phyloP scores from a whole-genome alignment of 2,797 vertebrate genomes.

The Channallabes apus region DNA sequence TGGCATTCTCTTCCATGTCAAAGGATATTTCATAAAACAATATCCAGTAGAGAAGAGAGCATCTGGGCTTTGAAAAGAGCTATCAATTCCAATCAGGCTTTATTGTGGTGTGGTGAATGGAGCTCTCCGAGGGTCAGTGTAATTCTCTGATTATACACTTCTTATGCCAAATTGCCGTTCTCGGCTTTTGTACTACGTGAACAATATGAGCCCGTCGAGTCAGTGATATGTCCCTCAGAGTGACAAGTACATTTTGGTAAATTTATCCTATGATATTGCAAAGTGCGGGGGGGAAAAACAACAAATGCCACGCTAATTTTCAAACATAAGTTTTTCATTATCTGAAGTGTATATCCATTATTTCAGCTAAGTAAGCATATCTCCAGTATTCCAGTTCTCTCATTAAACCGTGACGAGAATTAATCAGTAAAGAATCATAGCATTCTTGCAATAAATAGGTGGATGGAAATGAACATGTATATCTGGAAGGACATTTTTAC shows the following conservation, averaged over 20 bases:
- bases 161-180: slow-evolving; percentile 68
- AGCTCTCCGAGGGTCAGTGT: slow-evolving; percentile 67
- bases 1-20: slow-evolving; percentile 65
- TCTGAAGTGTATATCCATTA: slow-evolving; percentile 17
- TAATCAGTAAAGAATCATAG: slow-evolving; percentile 17
- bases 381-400: neutral
- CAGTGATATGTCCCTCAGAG: slow-evolving; percentile 47
- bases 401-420: slow-evolving; percentile 24
- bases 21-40: slow-evolving; percentile 73
- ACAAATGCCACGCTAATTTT: slow-evolving; percentile 12
- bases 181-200: slow-evolving; percentile 65
- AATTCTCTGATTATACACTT: slow-evolving; percentile 72
- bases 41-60: slow-evolving; percentile 65
- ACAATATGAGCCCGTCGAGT: slow-evolving; percentile 61
- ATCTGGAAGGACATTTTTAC: neutral
- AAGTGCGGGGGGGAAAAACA: too few species aligned
- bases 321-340: slow-evolving; percentile 23
- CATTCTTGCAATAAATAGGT: slow-evolving; percentile 4
- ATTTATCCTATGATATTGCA: neutral
- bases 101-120: slow-evolving; percentile 77
- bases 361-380: slow-evolving; percentile 24
- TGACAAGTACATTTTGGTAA: neutral
- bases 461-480: slow-evolving; percentile 21
- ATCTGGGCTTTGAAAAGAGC: slow-evolving; percentile 66
- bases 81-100: slow-evolving; percentile 78